Evolutionary conservation across 2,888 invertebrate species (phyloP).

Genomic region (Lithophane semibrunnea): DNA sequence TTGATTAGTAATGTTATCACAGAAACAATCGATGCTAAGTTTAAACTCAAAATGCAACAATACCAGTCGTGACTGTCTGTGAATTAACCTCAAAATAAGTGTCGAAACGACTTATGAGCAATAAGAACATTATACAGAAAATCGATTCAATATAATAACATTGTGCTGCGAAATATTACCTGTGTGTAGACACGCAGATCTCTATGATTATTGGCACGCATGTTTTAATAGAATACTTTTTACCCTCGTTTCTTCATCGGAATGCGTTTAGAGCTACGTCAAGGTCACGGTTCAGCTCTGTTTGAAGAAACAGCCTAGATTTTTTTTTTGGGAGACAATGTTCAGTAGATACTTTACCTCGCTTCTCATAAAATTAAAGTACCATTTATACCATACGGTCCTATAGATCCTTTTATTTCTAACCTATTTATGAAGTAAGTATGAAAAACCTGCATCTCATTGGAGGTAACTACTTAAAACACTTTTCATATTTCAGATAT

Average conservation of each 20-base stretch:
- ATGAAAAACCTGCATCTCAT: not conserved
- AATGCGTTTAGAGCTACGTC: not conserved
- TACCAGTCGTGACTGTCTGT: slow-evolving; percentile 20
- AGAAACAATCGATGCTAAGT: slow-evolving; percentile 3
- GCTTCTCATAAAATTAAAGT: not conserved
- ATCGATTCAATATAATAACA: slow-evolving; percentile 47
- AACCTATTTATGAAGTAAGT: not conserved
- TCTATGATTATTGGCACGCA: not conserved
- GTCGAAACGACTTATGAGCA: slow-evolving; percentile 35
- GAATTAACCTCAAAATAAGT: slow-evolving; percentile 47
- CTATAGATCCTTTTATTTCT: not conserved
- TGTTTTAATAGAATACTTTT: not conserved
- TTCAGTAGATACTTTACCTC: not conserved
- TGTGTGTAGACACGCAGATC: slow-evolving; percentile 30
- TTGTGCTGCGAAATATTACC: slow-evolving; percentile 30
- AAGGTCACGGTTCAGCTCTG: not conserved
- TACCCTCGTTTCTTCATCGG: not conserved
- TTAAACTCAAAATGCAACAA: slow-evolving; percentile 15
- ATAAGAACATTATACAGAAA: slow-evolving; percentile 38
- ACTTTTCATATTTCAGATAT: not conserved
- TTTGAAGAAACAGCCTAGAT: not conserved
- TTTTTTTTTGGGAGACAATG: not conserved
- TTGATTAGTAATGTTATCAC: slow-evolving; percentile 19
- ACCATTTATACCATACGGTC: not conserved
- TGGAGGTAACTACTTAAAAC: not conserved